Evolutionary conservation across 2,888 invertebrate genomes (phyloP), one percentile per base, ranked within the genome.

Genomic region (Abrostola tripartita): DNA sequence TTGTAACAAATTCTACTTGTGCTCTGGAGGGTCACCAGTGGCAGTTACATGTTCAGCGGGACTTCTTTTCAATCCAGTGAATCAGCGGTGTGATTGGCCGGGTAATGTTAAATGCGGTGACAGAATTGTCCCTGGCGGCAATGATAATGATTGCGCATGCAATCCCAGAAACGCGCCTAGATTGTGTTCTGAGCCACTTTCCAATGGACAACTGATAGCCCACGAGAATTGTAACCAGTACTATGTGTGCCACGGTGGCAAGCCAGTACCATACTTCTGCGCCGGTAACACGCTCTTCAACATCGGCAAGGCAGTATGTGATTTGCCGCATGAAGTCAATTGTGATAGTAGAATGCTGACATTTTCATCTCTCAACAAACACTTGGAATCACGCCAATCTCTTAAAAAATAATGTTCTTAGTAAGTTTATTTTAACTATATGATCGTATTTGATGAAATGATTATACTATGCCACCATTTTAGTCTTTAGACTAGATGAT

Each of bases 1-100:
- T 53, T 89, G 89, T 60, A 78, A 81, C 56, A 79, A 86, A 61
- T 89, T 82, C 74, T 88, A 87, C 64, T 68, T 78, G 12, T 88
- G 89, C 51, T 61, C 67, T n/a, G 72, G 73, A 7, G 86, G 85
- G 6, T 42, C 56, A 0, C 85, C 86, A 0, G 71, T 87, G 5
- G 59, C 71, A 1, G 58, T 78, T 5, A 72, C 68, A 11, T 89
- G 89, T 60, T 73, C 74, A 6, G 62, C 37, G 0, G 75, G 66
- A 7, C 80, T 88, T 4, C 69, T 85, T 38, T 89, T 78, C 67
- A 85, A 88, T 51, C 76, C 84, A 0, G 35, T 60, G 6, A 82
- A 68, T 2, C 64, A 78, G 24, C 61, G 59, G 5, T 89, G 89
- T 64, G 86, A 87, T 40, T 88, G 85, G 87, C 74, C 87, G 0